These are phyloP conservation scores for Lota lota DNA, from an alignment of 2,113 vertebrate genomes.

Conservation along the genomic window DNA sequence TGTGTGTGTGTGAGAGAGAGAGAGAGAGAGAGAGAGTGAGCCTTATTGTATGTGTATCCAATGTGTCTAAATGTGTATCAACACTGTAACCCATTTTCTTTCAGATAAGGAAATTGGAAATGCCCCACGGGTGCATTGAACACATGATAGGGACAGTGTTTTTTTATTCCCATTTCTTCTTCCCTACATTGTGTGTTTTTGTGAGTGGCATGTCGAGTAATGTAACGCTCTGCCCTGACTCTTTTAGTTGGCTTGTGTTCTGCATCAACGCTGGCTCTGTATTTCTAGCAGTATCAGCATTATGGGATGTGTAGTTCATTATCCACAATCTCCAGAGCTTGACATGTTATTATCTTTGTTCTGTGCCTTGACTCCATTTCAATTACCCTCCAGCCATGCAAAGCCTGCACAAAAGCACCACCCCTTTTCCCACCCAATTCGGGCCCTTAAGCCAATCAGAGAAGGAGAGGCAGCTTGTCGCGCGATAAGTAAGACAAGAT, in stretches of 20 bases:
- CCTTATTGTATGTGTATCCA: too few species aligned
- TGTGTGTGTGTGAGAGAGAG: slow-evolving; percentile 5
- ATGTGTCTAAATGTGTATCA: too few species aligned
- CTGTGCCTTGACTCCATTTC: slow-evolving; percentile 78
- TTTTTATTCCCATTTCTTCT: too few species aligned
- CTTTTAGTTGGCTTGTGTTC: slow-evolving; percentile 46
- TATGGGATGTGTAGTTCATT: slow-evolving; percentile 77
- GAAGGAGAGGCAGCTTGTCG: slow-evolving; percentile 44
- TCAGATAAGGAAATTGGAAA: too few species aligned
- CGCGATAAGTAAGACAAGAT: slow-evolving; percentile 56
- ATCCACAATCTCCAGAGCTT: slow-evolving; percentile 68
- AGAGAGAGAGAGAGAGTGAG: neutral
- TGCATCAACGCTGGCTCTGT: slow-evolving; percentile 56
- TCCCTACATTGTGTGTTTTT: neutral
- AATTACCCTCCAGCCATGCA: slow-evolving; percentile 78
- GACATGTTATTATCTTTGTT: slow-evolving; percentile 81
- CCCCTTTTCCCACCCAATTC: slow-evolving; percentile 40
- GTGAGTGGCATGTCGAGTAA: neutral
- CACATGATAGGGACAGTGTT: too few species aligned
- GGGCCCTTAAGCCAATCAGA: slow-evolving; percentile 52
- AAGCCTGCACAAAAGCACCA: slow-evolving; percentile 46
- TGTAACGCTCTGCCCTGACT: neutral
- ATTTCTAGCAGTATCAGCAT: slow-evolving; percentile 71
- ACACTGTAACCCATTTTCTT: too few species aligned
- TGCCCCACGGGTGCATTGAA: too few species aligned